These are phyloP conservation scores for Gymnosoma rotundatum DNA, from an alignment of 2,888 invertebrate genomes.

Conservation along the genomic window DNA sequence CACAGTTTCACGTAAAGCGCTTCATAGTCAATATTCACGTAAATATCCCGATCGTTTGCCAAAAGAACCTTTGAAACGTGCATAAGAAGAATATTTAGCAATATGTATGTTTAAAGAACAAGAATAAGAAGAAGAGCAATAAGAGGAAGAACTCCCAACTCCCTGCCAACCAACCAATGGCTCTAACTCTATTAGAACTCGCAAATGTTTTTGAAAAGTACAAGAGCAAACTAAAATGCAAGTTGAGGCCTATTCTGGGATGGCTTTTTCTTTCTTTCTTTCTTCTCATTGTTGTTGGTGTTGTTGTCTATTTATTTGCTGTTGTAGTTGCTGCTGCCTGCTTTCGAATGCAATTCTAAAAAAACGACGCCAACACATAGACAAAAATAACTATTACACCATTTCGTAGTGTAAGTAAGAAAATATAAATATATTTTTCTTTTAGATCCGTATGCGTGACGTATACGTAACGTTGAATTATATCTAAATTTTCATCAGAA, in stretches of 20 bases:
- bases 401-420: slow-evolving; percentile 11
- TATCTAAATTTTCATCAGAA: no score
- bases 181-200: slow-evolving; percentile 66
- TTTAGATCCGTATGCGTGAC: background rate
- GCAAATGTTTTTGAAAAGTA: slow-evolving; percentile 57
- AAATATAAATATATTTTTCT: background rate
- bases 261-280: slow-evolving; percentile 43
- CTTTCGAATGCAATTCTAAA: slow-evolving; percentile 69
- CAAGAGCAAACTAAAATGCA: slow-evolving; percentile 66
- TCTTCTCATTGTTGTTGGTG: slow-evolving; percentile 36
- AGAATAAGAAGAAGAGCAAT: slow-evolving; percentile 21
- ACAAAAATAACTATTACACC: slow-evolving; percentile 65
- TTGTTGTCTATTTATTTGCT: slow-evolving; percentile 53
- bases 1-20: slow-evolving; percentile 63
- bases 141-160: slow-evolving; percentile 64
- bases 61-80: slow-evolving; percentile 69
- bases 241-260: slow-evolving; percentile 70
- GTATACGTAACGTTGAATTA: no score
- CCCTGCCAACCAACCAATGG: slow-evolving; percentile 65
- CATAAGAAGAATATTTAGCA: slow-evolving; percentile 66
- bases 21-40: slow-evolving; percentile 69
- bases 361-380: slow-evolving; percentile 67
- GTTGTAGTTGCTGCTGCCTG: slow-evolving; percentile 59
- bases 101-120: slow-evolving; percentile 28
- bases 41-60: slow-evolving; percentile 70